Evolutionary conservation across 2,113 vertebrate species (phyloP), one percentile per base, ranked within the genome.

Genomic region (Anoplopoma fimbria): DNA sequence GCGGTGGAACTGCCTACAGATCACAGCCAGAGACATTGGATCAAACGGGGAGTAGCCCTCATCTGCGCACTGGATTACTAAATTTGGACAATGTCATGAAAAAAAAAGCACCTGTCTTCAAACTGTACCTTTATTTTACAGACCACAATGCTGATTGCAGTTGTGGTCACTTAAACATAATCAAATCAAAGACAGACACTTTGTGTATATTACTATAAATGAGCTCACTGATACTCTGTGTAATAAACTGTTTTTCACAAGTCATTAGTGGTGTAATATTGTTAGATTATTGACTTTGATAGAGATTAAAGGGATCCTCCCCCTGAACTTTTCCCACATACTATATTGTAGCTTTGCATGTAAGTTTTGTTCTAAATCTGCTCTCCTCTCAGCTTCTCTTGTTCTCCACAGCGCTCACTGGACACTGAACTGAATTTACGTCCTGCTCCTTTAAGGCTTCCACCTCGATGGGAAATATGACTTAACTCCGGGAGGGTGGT

Each of bases 41-140:
- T 98, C 94, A 98, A 97, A 91, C 91, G 91, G 31, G 97, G 97
- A 33, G 96, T 97, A 0, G 97, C 97, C 17, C 93, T 99, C 77
- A 94, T 98, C 91, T 99, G 98, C 64, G 95, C 96, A 27, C 94
- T 98, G 85, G 97, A 98, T 89, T 97, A 97, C 88, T 97, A 67
- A 92, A 77, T 64, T 21, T n/a, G 6, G 12, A n/a, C 31, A 53
- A 0, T 29, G 12, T 7, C 2, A 27, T 21, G 0, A 29, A 12
- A 45, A 31, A 3, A 2, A 31, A 38, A 49, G 27, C 63, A 42
- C 8, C n/a, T 38, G 33, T 42, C 51, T n/a, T 21, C 14, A 23
- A 6, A 12, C 38, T 19, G 10, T 27, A 15, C 25, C 8, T 73
- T 60, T 79, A 42, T 31, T 71, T 33, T 9, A 14, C 27, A 19